Percentiles rank a stretch among this genome's conserved stretches.
Conservation (phyloP, 2,113 vertebrate species). For the Caranx melampygus region DNA sequence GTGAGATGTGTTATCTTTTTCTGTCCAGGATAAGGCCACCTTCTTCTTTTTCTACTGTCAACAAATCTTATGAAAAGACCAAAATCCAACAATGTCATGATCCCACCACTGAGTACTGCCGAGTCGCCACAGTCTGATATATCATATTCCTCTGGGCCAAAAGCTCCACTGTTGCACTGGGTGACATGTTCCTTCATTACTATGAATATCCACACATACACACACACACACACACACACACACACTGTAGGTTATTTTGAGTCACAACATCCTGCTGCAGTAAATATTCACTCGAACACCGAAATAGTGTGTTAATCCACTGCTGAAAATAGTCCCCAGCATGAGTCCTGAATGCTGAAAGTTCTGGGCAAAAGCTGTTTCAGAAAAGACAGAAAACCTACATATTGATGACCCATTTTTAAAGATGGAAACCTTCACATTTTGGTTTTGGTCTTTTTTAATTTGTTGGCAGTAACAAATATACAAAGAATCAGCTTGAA, state of each 20-base stretch:
- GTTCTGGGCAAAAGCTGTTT: background rate
- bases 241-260: background rate
- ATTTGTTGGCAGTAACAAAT: background rate
- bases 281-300: background rate
- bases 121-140: background rate
- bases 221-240: too few species aligned
- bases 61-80: constrained; percentile 22
- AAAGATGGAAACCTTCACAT: background rate
- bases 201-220: too few species aligned
- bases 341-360: background rate
- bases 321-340: background rate
- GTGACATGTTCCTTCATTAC: background rate
- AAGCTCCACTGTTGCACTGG: background rate
- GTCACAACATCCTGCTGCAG: background rate
- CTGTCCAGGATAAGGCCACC: background rate
- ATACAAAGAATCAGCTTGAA: background rate
- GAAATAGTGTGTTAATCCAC: background rate
- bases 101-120: background rate
- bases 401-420: background rate
- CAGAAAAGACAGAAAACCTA: background rate
- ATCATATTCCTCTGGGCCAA: background rate
- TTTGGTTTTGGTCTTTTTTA: constrained; percentile 10
- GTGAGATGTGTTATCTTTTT: constrained; percentile 4
- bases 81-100: background rate
- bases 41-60: background rate